Conservation (phyloP, 2,888 invertebrate genomes). For the Cerceris rybyensis region DNA sequence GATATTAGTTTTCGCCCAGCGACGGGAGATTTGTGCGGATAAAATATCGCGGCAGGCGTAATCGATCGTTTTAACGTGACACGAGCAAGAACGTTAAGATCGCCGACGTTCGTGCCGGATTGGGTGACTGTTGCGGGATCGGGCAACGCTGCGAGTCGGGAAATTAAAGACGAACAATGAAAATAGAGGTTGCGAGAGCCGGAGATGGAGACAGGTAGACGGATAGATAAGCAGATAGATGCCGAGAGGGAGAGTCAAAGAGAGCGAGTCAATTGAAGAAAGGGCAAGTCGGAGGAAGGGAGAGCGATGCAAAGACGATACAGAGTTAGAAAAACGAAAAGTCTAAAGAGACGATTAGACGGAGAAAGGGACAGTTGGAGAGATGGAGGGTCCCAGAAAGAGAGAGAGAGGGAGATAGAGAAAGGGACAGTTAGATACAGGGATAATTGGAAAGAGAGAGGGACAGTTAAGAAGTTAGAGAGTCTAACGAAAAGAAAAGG, state of each 20-base stretch:
- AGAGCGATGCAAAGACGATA: no score
- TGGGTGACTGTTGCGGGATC: slow-evolving; percentile 5
- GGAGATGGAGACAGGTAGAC: slow-evolving; percentile 15
- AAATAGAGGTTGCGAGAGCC: neutral
- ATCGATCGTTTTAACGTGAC: slow-evolving; percentile 60
- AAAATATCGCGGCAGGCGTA: slow-evolving; percentile 33
- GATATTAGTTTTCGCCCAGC: slow-evolving; percentile 28
- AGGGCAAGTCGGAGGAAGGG: no score
- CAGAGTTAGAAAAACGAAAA: no score
- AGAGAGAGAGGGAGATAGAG: neutral
- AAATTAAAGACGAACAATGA: slow-evolving; percentile 2
- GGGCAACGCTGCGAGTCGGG: neutral
- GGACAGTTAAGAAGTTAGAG: neutral
- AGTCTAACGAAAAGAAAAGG: slow-evolving; percentile 27
- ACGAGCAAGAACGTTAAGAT: slow-evolving; percentile 45
- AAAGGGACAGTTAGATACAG: neutral
- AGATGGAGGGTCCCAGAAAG: no score
- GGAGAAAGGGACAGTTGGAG: no score
- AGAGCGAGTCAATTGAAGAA: neutral
- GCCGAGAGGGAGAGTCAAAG: no score
- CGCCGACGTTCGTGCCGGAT: slow-evolving; percentile 2
- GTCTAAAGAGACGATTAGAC: no score
- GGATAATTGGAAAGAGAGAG: neutral
- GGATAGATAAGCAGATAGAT: neutral
- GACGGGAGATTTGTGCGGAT: slow-evolving; percentile 23